These are phyloP conservation scores for Diarsia dahlii DNA, from an alignment of 2,888 invertebrate genomes.

Conservation along the genomic window DNA sequence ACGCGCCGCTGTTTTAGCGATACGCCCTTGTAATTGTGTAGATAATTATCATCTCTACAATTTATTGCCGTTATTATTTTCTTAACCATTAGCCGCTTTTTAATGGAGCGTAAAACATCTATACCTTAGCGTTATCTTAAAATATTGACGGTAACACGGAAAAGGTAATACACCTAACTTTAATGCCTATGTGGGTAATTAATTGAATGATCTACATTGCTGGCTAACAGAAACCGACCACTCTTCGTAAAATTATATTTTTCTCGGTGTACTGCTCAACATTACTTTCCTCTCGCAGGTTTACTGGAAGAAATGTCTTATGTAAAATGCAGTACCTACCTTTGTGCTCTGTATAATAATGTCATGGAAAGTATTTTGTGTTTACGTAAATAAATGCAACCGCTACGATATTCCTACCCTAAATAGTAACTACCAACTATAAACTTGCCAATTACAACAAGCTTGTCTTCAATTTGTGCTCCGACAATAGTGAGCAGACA, in stretches of 20 bases:
- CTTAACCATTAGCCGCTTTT: conserved; percentile 65
- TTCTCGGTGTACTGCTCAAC: not conserved
- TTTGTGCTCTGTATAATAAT: no score
- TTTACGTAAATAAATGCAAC: no score
- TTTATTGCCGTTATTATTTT: conserved; percentile 70
- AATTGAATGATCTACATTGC: conserved; percentile 35
- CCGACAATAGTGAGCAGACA: not conserved
- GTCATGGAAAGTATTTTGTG: no score
- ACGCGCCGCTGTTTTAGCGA: conserved; percentile 61
- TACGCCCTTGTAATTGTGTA: conserved; percentile 68
- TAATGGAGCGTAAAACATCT: conserved; percentile 66
- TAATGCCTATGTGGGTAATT: conserved; percentile 37
- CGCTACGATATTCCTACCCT: not conserved
- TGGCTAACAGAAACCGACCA: not conserved
- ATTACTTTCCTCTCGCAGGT: no score
- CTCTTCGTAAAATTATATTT: conserved; percentile 3
- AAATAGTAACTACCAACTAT: no score
- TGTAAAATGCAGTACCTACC: no score
- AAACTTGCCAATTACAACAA: not conserved
- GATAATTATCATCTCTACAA: conserved; percentile 70
- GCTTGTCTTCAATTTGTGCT: not conserved
- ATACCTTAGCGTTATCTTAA: conserved; percentile 56
- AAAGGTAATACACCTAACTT: conserved; percentile 34
- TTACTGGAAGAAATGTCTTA: no score
- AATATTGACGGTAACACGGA: conserved; percentile 55